phyloP scores from a whole-genome alignment of 2,113 vertebrate genomes.

The Australoheros scitulus region DNA sequence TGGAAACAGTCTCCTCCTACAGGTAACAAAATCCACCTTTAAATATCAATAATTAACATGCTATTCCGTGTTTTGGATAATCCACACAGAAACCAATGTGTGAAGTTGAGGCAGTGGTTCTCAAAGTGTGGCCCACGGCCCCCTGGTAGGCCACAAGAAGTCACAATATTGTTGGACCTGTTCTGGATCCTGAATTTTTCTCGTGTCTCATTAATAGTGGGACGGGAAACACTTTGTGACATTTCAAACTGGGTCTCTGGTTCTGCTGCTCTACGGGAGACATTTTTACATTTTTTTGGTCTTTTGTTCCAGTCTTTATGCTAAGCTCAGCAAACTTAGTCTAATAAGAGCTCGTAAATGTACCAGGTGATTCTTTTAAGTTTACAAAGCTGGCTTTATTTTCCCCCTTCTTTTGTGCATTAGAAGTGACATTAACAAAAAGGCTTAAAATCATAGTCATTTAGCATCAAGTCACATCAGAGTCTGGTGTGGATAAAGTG shows the following conservation, averaged over 20 bases:
- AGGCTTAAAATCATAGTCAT: not conserved
- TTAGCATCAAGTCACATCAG: not conserved
- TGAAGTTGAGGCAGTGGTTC: not conserved
- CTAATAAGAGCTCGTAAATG: not conserved
- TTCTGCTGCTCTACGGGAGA: not conserved
- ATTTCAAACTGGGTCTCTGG: not conserved
- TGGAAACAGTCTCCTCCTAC: not conserved
- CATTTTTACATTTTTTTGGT: not conserved
- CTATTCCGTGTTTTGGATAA: no score
- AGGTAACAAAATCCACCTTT: not conserved
- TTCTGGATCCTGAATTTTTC: not conserved
- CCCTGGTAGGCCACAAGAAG: not conserved
- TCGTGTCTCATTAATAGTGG: not conserved
- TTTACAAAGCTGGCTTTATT: not conserved
- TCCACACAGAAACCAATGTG: not conserved
- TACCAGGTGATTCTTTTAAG: not conserved
- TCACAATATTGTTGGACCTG: not conserved
- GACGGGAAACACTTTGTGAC: no score
- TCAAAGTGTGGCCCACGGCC: no score
- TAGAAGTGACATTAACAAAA: constrained; percentile 14
- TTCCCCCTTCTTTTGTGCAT: not conserved
- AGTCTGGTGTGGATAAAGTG: not conserved
- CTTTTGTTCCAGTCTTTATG: not conserved
- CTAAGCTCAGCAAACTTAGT: not conserved
- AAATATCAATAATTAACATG: not conserved